phyloP scores from a whole-genome alignment of 2,113 vertebrate species.

The Phyllopteryx taeniolatus region DNA sequence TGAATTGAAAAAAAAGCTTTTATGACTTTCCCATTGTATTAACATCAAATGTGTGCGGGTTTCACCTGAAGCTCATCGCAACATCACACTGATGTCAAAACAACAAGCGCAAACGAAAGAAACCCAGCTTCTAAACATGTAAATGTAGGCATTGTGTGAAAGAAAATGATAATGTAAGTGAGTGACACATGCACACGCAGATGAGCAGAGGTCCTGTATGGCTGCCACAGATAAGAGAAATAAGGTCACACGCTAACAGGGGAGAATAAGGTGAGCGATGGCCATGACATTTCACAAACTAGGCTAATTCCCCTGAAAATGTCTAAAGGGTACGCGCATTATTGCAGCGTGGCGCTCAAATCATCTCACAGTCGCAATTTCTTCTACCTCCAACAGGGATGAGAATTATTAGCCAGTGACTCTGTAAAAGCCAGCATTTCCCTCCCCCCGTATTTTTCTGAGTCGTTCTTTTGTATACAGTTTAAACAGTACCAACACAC shows the following conservation, averaged over 20 bases:
- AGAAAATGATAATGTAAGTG: conserved; percentile 3
- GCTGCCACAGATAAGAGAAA: conserved; percentile 64
- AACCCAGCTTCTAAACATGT: not conserved
- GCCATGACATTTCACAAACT: conserved; percentile 71
- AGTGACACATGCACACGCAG: conserved; percentile 53
- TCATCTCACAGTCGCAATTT: conserved; percentile 25
- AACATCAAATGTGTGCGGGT: conserved; percentile 67
- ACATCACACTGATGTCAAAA: conserved; percentile 38
- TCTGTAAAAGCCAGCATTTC: not conserved
- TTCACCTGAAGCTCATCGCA: conserved; percentile 39
- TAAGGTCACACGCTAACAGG: conserved; percentile 68
- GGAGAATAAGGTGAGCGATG: conserved; percentile 68
- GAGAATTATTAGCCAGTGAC: not conserved
- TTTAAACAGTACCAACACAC: too few species aligned
- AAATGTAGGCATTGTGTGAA: not conserved
- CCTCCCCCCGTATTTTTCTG: not conserved
- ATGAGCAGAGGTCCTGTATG: conserved; percentile 60
- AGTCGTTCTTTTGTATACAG: too few species aligned
- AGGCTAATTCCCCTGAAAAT: conserved; percentile 68
- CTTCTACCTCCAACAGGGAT: not conserved
- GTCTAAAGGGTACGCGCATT: conserved; percentile 60
- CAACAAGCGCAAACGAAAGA: conserved; percentile 3
- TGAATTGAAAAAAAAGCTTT: conserved; percentile 58
- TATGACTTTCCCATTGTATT: conserved; percentile 63
- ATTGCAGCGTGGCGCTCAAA: conserved; percentile 56